Evolutionary conservation across 1,140 invertebrate genomes (phyloP).

Genomic region (Trachymyrmex cornetzi): DNA sequence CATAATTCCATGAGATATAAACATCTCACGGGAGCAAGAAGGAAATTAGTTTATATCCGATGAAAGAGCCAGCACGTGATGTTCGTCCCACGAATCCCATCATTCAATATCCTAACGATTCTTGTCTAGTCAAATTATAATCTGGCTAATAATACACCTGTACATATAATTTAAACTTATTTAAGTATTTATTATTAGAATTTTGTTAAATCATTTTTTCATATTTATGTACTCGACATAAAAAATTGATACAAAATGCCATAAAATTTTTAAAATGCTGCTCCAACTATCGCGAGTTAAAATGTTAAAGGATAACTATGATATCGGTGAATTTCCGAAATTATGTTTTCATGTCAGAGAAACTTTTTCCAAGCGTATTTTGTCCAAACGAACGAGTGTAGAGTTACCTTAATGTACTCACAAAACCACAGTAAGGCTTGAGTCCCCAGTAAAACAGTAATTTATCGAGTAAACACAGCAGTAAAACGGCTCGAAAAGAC

Average conservation of each 20-base stretch:
- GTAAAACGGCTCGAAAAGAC: slow-evolving; percentile 62
- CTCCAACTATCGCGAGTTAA: not conserved
- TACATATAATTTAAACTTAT: not conserved
- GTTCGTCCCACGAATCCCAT: slow-evolving; percentile 35
- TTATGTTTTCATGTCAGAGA: slow-evolving; percentile 63
- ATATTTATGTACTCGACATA: not conserved
- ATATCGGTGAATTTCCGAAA: slow-evolving; percentile 60
- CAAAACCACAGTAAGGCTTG: slow-evolving; percentile 60
- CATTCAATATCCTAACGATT: slow-evolving; percentile 5
- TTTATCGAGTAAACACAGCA: slow-evolving; percentile 74
- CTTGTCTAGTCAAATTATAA: slow-evolving; percentile 20
- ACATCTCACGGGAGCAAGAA: slow-evolving; percentile 70
- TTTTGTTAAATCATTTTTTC: not conserved
- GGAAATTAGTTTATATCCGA: slow-evolving; percentile 75
- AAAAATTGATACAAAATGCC: not conserved
- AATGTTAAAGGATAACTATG: slow-evolving; percentile 10
- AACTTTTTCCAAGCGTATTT: slow-evolving; percentile 15
- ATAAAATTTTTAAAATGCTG: not conserved
- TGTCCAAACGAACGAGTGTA: slow-evolving; percentile 9
- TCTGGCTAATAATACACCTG: not conserved
- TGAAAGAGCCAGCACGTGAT: slow-evolving; percentile 60
- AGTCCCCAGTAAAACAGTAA: slow-evolving; percentile 67
- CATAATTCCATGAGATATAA: slow-evolving; percentile 82
- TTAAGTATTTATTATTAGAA: slow-evolving; percentile 15
- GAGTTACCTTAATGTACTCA: slow-evolving; percentile 66